phyloP scores from a whole-genome alignment of 2,797 vertebrate genomes.

The Lindbergichthys nudifrons region DNA sequence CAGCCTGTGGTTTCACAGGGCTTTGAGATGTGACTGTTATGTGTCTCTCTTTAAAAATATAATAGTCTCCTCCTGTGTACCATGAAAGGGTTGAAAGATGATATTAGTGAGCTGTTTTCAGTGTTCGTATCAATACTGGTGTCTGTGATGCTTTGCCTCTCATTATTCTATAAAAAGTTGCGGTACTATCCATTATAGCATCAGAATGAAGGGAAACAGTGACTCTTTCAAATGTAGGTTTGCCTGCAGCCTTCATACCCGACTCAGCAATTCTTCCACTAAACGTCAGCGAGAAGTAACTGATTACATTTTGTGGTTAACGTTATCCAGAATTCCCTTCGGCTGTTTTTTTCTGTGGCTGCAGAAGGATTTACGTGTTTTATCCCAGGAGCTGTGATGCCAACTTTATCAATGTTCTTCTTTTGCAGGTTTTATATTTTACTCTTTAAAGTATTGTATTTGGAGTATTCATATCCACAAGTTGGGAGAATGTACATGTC shows the following conservation, averaged over 20 bases:
- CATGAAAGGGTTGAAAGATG: background rate
- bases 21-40: background rate
- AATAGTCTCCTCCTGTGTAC: background rate
- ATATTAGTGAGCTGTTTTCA: background rate
- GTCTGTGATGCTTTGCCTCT: background rate
- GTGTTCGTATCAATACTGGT: background rate
- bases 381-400: background rate
- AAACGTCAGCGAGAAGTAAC: slow-evolving; percentile 8
- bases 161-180: slow-evolving; percentile 9
- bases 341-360: background rate
- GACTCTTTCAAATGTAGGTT: slow-evolving; percentile 6
- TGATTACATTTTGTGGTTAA: slow-evolving; percentile 31
- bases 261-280: slow-evolving; percentile 12
- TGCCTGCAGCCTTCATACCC: background rate
- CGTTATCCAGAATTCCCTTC: slow-evolving; percentile 22
- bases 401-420: background rate
- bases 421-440: slow-evolving; percentile 10
- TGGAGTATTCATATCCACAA: background rate
- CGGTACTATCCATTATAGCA: slow-evolving; percentile 10
- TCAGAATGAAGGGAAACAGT: slow-evolving; percentile 10
- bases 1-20: background rate
- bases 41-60: background rate
- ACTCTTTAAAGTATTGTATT: background rate
- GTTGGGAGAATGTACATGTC: background rate
- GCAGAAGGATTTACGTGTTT: slow-evolving; percentile 18